A percentile compares a stretch with the other conserved stretches of the same genome.
Conservation (phyloP, 2,888 invertebrate species). For the Osmoderma eremita region DNA sequence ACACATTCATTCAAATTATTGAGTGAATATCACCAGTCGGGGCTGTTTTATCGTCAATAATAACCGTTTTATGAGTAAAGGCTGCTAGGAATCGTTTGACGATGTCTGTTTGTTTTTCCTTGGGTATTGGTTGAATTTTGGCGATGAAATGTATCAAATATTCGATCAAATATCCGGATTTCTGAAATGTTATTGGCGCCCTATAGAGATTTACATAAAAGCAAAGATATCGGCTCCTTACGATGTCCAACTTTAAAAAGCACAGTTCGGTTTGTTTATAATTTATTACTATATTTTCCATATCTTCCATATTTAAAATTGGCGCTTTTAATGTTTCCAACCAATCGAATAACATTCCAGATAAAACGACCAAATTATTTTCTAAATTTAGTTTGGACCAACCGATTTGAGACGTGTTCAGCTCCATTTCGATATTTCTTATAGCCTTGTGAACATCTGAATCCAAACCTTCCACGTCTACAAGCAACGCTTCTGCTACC, state of each 20-base stretch:
- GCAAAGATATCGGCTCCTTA: slow-evolving; percentile 52
- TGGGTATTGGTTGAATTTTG: slow-evolving; percentile 72
- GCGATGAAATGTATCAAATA: slow-evolving; percentile 76
- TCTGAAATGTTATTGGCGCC: slow-evolving; percentile 64
- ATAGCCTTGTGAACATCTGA: slow-evolving; percentile 67
- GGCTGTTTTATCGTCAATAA: slow-evolving; percentile 62
- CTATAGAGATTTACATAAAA: slow-evolving; percentile 10
- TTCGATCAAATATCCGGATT: slow-evolving; percentile 75
- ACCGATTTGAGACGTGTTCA: slow-evolving; percentile 75
- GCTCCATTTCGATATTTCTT: slow-evolving; percentile 68
- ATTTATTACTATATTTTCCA: slow-evolving; percentile 73
- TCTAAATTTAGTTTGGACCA: slow-evolving; percentile 75
- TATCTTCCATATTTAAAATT: slow-evolving; percentile 72
- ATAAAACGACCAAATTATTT: slow-evolving; percentile 70
- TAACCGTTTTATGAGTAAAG: slow-evolving; percentile 73
- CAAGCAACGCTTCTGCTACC: slow-evolving; percentile 67
- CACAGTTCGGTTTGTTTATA: slow-evolving; percentile 72
- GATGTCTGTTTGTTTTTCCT: slow-evolving; percentile 70
- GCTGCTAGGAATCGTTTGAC: slow-evolving; percentile 74
- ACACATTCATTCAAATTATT: neutral
- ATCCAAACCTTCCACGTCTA: slow-evolving; percentile 69
- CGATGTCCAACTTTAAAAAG: slow-evolving; percentile 68
- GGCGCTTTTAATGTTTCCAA: slow-evolving; percentile 78
- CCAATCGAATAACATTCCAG: slow-evolving; percentile 79
- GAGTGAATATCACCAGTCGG: slow-evolving; percentile 60